phyloP scores from a whole-genome alignment of 1,140 invertebrate genomes.

The Psilanteris sp. region DNA sequence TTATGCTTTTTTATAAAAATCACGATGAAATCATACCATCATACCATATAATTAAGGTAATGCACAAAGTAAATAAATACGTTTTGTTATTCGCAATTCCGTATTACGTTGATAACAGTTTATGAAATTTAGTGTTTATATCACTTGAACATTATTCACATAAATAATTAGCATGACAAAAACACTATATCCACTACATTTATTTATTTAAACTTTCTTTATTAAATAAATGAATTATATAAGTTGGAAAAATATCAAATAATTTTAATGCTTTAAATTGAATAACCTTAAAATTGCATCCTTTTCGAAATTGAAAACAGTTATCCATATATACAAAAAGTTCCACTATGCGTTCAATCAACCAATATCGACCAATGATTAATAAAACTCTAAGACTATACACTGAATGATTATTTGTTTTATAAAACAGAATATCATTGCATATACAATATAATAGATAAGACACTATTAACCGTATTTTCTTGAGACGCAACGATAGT shows the following conservation, averaged over 20 bases:
- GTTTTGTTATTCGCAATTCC: slow-evolving; percentile 33
- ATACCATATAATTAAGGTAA: slow-evolving; percentile 65
- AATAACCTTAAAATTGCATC: slow-evolving; percentile 59
- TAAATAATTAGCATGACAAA: slow-evolving; percentile 37
- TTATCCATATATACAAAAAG: slow-evolving; percentile 51
- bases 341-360: slow-evolving; percentile 40
- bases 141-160: slow-evolving; percentile 49
- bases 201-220: neutral
- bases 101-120: slow-evolving; percentile 22
- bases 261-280: slow-evolving; percentile 44
- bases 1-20: slow-evolving; percentile 62
- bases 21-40: slow-evolving; percentile 60
- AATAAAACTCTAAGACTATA: too few relatives aligned
- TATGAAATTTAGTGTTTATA: slow-evolving; percentile 35
- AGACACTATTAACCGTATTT: too few relatives aligned
- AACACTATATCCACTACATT: slow-evolving; percentile 18
- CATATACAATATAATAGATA: too few relatives aligned
- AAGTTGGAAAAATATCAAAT: slow-evolving; percentile 25
- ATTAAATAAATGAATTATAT: slow-evolving; percentile 4
- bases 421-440: too few relatives aligned
- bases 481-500: too few relatives aligned
- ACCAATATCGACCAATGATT: too few relatives aligned
- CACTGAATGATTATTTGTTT: too few relatives aligned
- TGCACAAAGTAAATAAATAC: slow-evolving; percentile 25
- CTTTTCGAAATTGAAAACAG: slow-evolving; percentile 56